Evolutionary conservation across 1,140 invertebrate genomes (phyloP).

Genomic region (Calephelis nemesis): DNA sequence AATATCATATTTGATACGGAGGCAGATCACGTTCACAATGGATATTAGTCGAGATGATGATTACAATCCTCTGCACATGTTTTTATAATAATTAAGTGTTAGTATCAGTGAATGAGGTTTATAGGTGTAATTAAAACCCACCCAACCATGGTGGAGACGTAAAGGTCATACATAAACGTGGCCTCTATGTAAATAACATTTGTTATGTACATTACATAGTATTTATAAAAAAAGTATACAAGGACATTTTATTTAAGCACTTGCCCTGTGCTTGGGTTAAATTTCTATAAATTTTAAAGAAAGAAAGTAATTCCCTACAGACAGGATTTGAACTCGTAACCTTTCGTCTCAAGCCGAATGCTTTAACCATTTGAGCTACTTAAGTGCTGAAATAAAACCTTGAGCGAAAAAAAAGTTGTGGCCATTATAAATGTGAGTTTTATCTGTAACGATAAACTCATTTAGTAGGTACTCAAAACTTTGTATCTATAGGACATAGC

Average conservation of each 20-base stretch:
- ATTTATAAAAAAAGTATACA: background rate
- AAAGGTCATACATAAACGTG: background rate
- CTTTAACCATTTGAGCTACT: too few relatives aligned
- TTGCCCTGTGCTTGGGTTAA: too few relatives aligned
- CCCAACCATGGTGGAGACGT: background rate
- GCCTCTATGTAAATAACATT: background rate
- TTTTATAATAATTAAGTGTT: background rate
- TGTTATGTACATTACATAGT: background rate
- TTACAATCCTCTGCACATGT: background rate
- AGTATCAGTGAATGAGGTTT: background rate
- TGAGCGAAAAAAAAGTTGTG: too few relatives aligned
- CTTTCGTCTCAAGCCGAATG: too few relatives aligned
- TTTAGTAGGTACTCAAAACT: too few relatives aligned
- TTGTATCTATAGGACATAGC: too few relatives aligned
- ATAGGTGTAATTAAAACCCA: background rate
- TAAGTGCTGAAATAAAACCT: too few relatives aligned
- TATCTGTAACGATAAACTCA: too few relatives aligned
- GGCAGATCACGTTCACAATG: background rate
- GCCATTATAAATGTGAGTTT: too few relatives aligned
- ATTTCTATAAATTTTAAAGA: too few relatives aligned
- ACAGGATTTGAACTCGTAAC: too few relatives aligned
- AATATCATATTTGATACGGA: background rate
- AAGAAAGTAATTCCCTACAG: too few relatives aligned
- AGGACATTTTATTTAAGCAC: background rate
- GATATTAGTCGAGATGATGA: background rate